Evolutionary conservation across 2,888 invertebrate genomes (phyloP).

Genomic region (Cheilosia vernalis): DNA sequence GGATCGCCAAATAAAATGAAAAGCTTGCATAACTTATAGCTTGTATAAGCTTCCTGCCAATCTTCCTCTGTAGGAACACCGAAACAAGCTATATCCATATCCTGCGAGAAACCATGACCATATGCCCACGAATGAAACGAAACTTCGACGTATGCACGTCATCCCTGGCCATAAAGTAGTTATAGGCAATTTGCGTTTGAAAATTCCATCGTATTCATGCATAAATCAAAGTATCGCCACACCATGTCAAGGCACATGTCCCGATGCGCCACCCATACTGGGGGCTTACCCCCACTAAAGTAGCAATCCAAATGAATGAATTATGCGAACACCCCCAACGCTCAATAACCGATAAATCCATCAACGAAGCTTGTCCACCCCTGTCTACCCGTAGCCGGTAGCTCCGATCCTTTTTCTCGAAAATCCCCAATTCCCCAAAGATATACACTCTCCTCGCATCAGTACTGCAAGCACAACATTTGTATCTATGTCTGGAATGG

Average conservation of each 20-base stretch:
- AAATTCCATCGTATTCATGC: background rate
- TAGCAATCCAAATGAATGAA: slow-evolving; percentile 15
- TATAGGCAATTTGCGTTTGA: background rate
- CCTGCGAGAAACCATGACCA: no score
- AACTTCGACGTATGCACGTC: no score
- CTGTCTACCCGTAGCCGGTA: slow-evolving; percentile 33
- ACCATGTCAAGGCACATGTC: background rate
- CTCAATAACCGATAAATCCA: slow-evolving; percentile 25
- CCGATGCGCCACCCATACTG: background rate
- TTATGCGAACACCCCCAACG: background rate
- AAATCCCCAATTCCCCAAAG: slow-evolving; percentile 14
- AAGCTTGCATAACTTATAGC: no score
- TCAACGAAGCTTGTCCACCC: slow-evolving; percentile 6
- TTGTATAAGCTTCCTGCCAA: no score
- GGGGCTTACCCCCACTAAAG: background rate
- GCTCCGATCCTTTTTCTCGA: background rate
- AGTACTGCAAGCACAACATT: slow-evolving; percentile 6
- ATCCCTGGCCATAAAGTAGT: no score
- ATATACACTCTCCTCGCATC: background rate
- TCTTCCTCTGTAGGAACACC: no score
- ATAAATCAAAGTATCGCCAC: background rate
- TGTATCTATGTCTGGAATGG: background rate
- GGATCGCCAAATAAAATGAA: no score
- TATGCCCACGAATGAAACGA: no score
- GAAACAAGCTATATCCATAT: no score